Evolutionary conservation across 2,113 vertebrate species (phyloP).

Genomic region (Lethenteron reissneri): DNA sequence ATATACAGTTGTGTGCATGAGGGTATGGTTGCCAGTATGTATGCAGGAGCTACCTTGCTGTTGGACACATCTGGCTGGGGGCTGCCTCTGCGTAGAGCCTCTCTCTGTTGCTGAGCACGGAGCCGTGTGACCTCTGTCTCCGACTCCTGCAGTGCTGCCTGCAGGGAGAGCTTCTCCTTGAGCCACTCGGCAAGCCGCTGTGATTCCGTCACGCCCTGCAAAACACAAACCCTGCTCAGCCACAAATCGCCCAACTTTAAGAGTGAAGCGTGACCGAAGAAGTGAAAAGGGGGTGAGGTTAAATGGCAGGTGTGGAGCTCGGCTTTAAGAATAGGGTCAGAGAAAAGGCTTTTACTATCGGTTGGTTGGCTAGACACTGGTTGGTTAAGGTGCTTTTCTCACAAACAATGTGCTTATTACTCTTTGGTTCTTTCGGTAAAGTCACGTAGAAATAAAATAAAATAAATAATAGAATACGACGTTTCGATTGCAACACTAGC

Average conservation of each 20-base stretch:
- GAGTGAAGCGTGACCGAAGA: no score
- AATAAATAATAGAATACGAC: no score
- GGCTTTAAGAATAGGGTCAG: background rate
- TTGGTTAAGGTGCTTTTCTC: no score
- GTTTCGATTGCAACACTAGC: no score
- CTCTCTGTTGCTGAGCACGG: slow-evolving; percentile 24
- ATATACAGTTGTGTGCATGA: background rate
- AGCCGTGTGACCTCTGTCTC: slow-evolving; percentile 23
- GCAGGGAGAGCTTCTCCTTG: slow-evolving; percentile 40
- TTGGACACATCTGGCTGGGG: slow-evolving; percentile 21
- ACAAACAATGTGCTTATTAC: no score
- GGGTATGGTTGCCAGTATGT: background rate
- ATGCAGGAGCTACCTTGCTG: slow-evolving; percentile 27
- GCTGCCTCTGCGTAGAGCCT: slow-evolving; percentile 32
- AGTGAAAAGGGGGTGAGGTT: background rate
- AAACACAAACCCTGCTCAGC: no score
- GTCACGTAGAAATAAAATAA: no score
- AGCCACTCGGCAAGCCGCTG: slow-evolving; percentile 35
- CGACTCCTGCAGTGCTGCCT: slow-evolving; percentile 40
- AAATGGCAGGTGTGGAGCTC: background rate
- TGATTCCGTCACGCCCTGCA: no score
- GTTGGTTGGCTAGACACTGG: no score
- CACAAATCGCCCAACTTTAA: no score
- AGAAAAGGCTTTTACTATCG: no score
- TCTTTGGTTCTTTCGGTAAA: no score